A percentile compares a stretch with the other conserved stretches of the same genome.
phyloP scores from a whole-genome alignment of 2,797 vertebrate species.

The Alcedo atthis region DNA sequence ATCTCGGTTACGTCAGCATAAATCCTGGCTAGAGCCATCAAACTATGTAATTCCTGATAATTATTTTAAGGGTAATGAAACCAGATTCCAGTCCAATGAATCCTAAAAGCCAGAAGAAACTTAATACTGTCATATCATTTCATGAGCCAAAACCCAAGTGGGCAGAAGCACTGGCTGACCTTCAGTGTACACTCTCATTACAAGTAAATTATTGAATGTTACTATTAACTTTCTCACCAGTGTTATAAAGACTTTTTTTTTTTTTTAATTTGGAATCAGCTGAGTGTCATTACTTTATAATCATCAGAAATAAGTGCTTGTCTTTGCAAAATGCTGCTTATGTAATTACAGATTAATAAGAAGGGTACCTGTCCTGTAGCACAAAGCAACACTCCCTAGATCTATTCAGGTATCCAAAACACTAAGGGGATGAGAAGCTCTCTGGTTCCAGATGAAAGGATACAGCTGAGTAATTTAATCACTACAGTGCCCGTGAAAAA shows the following conservation, averaged over 20 bases:
- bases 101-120: background rate
- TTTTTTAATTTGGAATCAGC: background rate
- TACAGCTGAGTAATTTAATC: background rate
- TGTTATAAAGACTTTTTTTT: background rate
- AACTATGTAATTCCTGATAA: background rate
- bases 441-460: background rate
- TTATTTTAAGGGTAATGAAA: background rate
- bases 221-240: conserved; percentile 13
- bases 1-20: background rate
- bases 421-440: background rate
- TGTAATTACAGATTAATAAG: background rate
- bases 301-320: background rate
- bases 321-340: background rate
- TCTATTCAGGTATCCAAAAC: background rate
- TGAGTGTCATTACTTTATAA: background rate
- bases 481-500: background rate
- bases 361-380: background rate
- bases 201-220: background rate
- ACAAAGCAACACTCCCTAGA: background rate
- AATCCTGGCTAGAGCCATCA: background rate
- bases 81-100: background rate
- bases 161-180: conserved; percentile 18
- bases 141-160: conserved; percentile 7
- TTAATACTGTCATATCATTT: background rate
- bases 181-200: background rate